Evolutionary conservation across 1,140 invertebrate species (phyloP).

Genomic region (Calephelis nemesis): DNA sequence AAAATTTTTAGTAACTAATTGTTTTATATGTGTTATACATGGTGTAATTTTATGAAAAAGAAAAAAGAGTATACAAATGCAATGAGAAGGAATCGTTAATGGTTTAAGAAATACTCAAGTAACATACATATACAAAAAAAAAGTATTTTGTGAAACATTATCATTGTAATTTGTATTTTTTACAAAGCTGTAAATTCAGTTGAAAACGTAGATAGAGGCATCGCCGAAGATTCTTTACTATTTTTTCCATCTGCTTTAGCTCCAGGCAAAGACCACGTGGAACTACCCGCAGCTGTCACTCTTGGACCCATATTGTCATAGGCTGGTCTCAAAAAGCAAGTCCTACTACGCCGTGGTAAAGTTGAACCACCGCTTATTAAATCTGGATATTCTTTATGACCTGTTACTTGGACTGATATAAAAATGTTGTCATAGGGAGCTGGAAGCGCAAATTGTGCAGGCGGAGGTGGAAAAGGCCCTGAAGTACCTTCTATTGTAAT

Average conservation of each 20-base stretch:
- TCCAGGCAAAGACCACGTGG: slow-evolving; percentile 88
- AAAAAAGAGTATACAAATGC: too few species aligned
- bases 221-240: slow-evolving; percentile 42
- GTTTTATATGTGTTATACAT: too few species aligned
- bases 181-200: slow-evolving; percentile 72
- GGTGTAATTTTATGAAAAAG: too few species aligned
- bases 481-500: slow-evolving; percentile 87
- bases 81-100: background rate
- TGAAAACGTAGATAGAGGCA: slow-evolving; percentile 63
- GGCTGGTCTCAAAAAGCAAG: slow-evolving; percentile 77
- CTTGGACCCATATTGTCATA: slow-evolving; percentile 94
- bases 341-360: slow-evolving; percentile 56
- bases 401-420: slow-evolving; percentile 70
- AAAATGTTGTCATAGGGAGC: slow-evolving; percentile 73
- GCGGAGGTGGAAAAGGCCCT: slow-evolving; percentile 68
- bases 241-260: slow-evolving; percentile 55
- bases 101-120: background rate
- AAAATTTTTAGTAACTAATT: too few species aligned
- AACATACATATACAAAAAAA: too few species aligned
- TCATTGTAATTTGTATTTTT: slow-evolving; percentile 13
- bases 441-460: slow-evolving; percentile 69
- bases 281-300: slow-evolving; percentile 91
- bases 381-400: slow-evolving; percentile 76
- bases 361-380: slow-evolving; percentile 65
- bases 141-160: background rate